Conservation (phyloP, 2,888 invertebrate species). For the Phyllotreta cruciferae region DNA sequence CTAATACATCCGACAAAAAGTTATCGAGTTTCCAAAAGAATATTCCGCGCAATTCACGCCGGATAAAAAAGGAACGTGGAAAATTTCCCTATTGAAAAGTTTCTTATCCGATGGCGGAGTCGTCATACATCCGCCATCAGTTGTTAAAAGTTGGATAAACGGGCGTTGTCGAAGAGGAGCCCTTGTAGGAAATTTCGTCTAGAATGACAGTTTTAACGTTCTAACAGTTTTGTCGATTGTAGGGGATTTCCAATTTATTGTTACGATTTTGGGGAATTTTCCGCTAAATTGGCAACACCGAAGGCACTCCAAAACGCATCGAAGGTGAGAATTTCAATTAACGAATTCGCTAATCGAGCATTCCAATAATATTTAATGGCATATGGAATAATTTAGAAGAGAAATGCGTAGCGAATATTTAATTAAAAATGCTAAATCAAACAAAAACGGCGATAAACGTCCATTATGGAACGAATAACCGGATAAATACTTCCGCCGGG, state of each 20-base stretch:
- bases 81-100: slow-evolving; percentile 29
- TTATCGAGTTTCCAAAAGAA: slow-evolving; percentile 15
- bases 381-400: too few species aligned
- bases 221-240: too few species aligned
- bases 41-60: slow-evolving; percentile 19
- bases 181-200: too few species aligned
- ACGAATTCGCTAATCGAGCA: too few species aligned
- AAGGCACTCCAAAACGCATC: too few species aligned
- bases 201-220: too few species aligned
- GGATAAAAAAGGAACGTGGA: slow-evolving; percentile 10
- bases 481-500: slow-evolving; percentile 25
- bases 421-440: slow-evolving; percentile 31
- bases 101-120: slow-evolving; percentile 18
- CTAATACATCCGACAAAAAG: slow-evolving; percentile 24
- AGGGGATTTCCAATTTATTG: too few species aligned
- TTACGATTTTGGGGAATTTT: too few species aligned
- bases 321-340: too few species aligned
- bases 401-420: slow-evolving; percentile 13
- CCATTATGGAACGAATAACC: slow-evolving; percentile 17
- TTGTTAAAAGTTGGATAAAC: slow-evolving; percentile 20
- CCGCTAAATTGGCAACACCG: too few species aligned
- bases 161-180: too few species aligned
- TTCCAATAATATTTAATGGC: too few species aligned
- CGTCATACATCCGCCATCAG: slow-evolving; percentile 21
- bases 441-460: slow-evolving; percentile 26